Percentiles rank a stretch among this genome's conserved stretches.
phyloP scores from a whole-genome alignment of 2,888 invertebrate genomes.

The Aproaerema taeniolella region DNA sequence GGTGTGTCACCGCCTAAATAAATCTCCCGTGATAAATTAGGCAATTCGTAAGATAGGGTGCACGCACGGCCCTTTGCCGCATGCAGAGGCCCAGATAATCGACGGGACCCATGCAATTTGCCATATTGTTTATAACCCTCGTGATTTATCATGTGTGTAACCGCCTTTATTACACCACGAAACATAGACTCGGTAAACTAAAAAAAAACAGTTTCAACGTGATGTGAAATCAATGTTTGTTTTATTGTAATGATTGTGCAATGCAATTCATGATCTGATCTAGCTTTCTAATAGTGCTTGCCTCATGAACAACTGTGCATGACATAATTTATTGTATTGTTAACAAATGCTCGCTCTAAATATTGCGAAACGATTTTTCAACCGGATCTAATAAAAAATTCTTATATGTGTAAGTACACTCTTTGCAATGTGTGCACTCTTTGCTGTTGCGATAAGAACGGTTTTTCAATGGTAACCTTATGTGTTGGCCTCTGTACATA shows the following conservation, averaged over 20 bases:
- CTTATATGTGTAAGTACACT: no score
- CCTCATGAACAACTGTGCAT: conserved; percentile 28
- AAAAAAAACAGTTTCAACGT: conserved; percentile 1
- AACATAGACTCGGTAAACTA: conserved; percentile 27
- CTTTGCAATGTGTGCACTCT: no score
- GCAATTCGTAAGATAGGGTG: conserved; percentile 58
- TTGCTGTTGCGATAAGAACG: no score
- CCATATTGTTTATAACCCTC: conserved; percentile 32
- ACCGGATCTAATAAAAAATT: no score
- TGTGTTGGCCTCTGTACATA: no score
- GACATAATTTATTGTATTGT: conserved; percentile 28
- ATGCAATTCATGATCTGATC: no score
- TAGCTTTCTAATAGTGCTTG: conserved; percentile 9
- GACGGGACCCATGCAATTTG: conserved; percentile 40
- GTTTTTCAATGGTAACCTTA: no score
- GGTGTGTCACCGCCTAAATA: conserved; percentile 50
- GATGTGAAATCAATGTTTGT: conserved; percentile 4
- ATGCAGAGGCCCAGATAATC: conserved; percentile 44
- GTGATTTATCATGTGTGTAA: conserved; percentile 20
- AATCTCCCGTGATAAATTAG: conserved; percentile 62
- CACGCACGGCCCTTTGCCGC: conserved; percentile 37
- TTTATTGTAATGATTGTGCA: neutral
- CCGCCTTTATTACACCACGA: conserved; percentile 30
- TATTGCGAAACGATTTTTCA: conserved; percentile 1
- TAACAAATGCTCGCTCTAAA: conserved; percentile 16